phyloP scores from a whole-genome alignment of 2,797 vertebrate species.

The Ceryle rudis region DNA sequence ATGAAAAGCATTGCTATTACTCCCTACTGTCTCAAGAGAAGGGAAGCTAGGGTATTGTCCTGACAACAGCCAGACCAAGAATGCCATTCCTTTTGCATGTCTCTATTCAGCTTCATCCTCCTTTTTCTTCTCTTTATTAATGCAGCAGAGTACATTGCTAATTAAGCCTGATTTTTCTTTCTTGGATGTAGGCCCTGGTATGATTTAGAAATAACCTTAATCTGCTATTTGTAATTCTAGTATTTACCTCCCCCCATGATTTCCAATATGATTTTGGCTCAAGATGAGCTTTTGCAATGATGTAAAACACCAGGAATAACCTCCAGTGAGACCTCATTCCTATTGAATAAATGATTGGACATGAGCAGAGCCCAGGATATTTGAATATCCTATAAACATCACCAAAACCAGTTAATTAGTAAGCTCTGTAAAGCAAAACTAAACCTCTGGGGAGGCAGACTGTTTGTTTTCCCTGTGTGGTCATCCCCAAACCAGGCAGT shows the following conservation, averaged over 20 bases:
- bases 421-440: slow-evolving; percentile 2
- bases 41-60: neutral
- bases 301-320: slow-evolving; percentile 8
- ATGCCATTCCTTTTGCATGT: neutral
- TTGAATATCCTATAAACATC: slow-evolving; percentile 13
- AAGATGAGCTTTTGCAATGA: neutral
- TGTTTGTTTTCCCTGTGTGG: neutral
- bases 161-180: slow-evolving; percentile 23
- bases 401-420: neutral
- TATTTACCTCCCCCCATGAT: slow-evolving; percentile 31
- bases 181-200: neutral
- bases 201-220: slow-evolving; percentile 25
- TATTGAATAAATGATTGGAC: neutral
- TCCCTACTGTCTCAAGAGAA: neutral
- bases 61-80: neutral
- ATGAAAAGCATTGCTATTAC: neutral
- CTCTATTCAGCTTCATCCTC: neutral
- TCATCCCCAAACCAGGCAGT: neutral
- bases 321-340: neutral
- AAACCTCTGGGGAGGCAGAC: neutral
- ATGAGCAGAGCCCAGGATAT: neutral
- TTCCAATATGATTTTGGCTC: slow-evolving; percentile 22
- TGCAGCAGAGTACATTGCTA: neutral
- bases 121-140: slow-evolving; percentile 12
- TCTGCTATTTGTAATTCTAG: neutral